Evolutionary conservation across 2,888 invertebrate species (phyloP).

Genomic region (Drosophila picticornis): DNA sequence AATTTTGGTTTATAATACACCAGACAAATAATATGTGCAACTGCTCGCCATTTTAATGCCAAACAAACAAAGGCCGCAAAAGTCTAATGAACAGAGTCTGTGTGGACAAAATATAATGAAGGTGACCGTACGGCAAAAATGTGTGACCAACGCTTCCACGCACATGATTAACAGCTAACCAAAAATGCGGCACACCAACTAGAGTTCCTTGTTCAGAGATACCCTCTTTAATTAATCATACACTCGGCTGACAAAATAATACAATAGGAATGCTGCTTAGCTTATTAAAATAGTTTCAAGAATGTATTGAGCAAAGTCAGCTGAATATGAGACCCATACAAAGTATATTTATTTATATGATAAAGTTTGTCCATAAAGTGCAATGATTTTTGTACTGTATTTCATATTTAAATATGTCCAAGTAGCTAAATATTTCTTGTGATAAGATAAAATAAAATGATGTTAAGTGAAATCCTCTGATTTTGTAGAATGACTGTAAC

Average conservation of each 20-base stretch:
- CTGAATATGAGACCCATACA: background rate
- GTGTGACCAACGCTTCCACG: background rate
- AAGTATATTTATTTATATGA: background rate
- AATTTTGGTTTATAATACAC: slow-evolving; percentile 19
- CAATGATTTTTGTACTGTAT: background rate
- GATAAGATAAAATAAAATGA: no score
- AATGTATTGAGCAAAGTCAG: background rate
- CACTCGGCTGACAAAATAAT: no score
- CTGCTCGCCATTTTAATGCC: background rate
- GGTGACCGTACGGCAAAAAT: background rate
- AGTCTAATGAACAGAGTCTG: slow-evolving; percentile 1
- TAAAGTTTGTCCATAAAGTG: background rate
- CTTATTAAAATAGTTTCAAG: background rate
- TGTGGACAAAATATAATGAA: background rate
- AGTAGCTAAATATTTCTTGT: background rate
- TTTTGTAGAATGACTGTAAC: background rate
- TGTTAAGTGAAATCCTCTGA: background rate
- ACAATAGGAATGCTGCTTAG: background rate
- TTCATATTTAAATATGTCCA: background rate
- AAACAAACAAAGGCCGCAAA: background rate
- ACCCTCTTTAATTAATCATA: background rate
- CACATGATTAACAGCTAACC: slow-evolving; percentile 1
- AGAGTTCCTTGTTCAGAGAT: background rate
- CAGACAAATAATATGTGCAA: background rate
- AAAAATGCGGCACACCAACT: background rate